These are phyloP conservation scores for Psephotus haematonotus DNA, from an alignment of 2,113 vertebrate species.

Conservation along the genomic window DNA sequence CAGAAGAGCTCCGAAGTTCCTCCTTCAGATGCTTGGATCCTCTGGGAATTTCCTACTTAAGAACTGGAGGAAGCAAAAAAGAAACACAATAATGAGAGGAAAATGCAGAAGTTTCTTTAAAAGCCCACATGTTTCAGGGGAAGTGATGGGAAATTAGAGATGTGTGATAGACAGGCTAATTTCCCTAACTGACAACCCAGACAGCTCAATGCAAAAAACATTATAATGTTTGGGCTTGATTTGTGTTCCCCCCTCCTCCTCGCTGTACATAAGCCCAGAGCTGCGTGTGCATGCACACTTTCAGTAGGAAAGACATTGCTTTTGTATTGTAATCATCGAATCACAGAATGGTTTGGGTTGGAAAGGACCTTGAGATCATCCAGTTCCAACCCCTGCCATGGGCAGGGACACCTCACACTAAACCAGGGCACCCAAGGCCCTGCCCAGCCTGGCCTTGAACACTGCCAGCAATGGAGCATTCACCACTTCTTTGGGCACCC, in stretches of 20 bases:
- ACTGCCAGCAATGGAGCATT: neutral
- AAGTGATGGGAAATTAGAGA: slow-evolving; percentile 32
- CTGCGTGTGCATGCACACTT: neutral
- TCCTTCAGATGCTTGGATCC: neutral
- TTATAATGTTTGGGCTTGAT: slow-evolving; percentile 2
- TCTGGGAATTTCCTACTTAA: neutral
- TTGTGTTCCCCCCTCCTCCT: neutral
- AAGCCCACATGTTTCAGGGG: neutral
- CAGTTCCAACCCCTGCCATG: too few relatives aligned
- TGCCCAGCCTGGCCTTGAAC: neutral
- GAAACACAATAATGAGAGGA: neutral
- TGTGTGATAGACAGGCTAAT: slow-evolving; percentile 24
- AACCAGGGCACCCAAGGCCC: too few relatives aligned
- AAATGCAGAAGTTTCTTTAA: slow-evolving; percentile 23
- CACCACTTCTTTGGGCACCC: neutral
- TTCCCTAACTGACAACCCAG: slow-evolving; percentile 41
- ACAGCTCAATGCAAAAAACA: neutral
- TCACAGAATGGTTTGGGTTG: neutral
- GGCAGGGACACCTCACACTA: too few relatives aligned
- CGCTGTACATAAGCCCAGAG: rapidly evolving
- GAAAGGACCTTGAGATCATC: too few relatives aligned
- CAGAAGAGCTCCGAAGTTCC: neutral
- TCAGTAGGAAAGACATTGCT: neutral
- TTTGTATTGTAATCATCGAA: neutral
- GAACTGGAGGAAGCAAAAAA: neutral